Evolutionary conservation across 2,888 invertebrate species (phyloP).

Genomic region (Drosophila pseudotakahashii): DNA sequence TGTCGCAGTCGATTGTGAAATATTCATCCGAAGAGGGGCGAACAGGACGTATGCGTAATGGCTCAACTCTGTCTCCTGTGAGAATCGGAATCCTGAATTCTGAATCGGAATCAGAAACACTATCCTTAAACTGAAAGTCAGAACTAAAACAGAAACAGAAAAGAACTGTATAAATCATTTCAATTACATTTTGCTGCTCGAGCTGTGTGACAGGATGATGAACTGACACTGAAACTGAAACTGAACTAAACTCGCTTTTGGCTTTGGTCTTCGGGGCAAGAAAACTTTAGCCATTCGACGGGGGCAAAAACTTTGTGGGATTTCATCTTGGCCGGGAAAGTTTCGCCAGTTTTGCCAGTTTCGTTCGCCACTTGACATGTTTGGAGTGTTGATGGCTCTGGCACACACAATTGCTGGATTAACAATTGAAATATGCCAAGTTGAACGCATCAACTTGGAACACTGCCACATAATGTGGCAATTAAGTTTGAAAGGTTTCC

Average conservation of each 20-base stretch:
- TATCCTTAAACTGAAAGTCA: not conserved
- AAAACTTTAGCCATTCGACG: constrained; percentile 38
- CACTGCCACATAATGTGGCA: constrained; percentile 43
- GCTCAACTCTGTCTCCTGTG: constrained; percentile 11
- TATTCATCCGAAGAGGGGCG: constrained; percentile 27
- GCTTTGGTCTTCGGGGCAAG: constrained; percentile 8
- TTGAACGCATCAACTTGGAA: constrained; percentile 43
- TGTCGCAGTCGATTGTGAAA: constrained; percentile 39
- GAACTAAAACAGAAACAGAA: constrained; percentile 14
- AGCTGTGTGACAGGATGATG: constrained; percentile 63
- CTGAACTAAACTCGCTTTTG: constrained; percentile 21
- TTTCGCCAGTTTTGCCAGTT: constrained; percentile 25
- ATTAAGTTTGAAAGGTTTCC: constrained; percentile 32
- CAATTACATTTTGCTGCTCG: constrained; percentile 73
- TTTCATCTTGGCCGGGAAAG: constrained; percentile 38
- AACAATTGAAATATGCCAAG: constrained; percentile 44
- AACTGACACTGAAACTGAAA: constrained; percentile 12
- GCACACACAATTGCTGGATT: constrained; percentile 40
- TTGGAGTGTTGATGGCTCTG: constrained; percentile 46
- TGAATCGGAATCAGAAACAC: not conserved
- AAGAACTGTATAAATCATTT: constrained; percentile 75
- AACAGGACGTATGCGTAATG: constrained; percentile 67
- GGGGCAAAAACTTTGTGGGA: constrained; percentile 33
- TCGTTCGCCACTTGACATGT: constrained; percentile 45
- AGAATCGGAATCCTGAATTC: not conserved